Evolutionary conservation across 2,888 invertebrate genomes (phyloP), one percentile per base, ranked within the genome.

Genomic region (Drosophila barbarae): DNA sequence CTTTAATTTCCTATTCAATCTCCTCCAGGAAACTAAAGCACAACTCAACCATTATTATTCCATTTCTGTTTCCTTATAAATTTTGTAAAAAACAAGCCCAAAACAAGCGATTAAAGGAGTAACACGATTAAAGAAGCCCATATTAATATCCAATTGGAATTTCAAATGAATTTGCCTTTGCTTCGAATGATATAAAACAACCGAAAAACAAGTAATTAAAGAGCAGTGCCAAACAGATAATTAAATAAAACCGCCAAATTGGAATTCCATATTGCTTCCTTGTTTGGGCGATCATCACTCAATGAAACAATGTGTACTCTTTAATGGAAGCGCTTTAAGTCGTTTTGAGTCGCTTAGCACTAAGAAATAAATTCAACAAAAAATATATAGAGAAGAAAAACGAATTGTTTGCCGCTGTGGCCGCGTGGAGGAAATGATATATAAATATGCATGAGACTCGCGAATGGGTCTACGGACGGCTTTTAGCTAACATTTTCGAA

Each of bases 401-500:
- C 60, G 46, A 60, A 59, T 46, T 18, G 36, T 10, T 30, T 59
- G 28, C 28, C 41, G 41, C 26, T 34, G 41, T 18, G 41, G 23
- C 39, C 34, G 21, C 23, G 47, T 28, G 10, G n/a, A 36, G 39
- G 52, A 55, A 69, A 69, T 61, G 28, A 56, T 42, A 65, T 39
- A 65, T 70, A 61, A 68, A 69, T 69, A 69, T 69, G 70, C 61
- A 70, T 69, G 63, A 69, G 60, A 36, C 46, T 35, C 41, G 13
- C 46, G 46, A 69, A 50, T 69, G 50, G 67, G 69, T 66, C 67
- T 75, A 47, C 71, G 18, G 52, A 21, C 65, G 78, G 65, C 76
- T 70, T 72, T 58, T 63, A 65, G 77, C 70, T 66, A 80, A 71
- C 82, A 78, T 55, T 81, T 84, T 73, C 76, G 73, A 81, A 79